Evolutionary conservation across 2,888 invertebrate genomes (phyloP), one percentile per base, ranked within the genome.

Genomic region (Cerceris ruficornis): DNA sequence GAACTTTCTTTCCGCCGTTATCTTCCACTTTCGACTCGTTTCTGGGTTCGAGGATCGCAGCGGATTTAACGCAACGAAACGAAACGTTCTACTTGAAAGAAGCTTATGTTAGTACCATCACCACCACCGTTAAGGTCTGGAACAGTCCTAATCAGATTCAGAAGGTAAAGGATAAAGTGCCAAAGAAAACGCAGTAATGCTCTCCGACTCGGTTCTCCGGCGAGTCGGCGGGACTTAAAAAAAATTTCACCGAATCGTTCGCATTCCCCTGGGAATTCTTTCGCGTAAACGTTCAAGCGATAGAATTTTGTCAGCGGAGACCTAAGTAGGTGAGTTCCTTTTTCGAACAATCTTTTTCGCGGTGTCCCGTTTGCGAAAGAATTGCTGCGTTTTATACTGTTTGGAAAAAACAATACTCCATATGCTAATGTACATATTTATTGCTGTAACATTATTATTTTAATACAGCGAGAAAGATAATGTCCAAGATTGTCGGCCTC

Each of bases 61-160:
- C 28, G 28, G 28, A 28, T 4, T 1, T 28, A 28, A 28, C 28
- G 28, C 28, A 28, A 28, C 28, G 28, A 28, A 28, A 28, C 28
- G 4, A 42, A 58, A 62, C 57, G n/a, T 57, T 65, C 7, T 46
- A 72, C 39, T 28, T 28, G 52, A 13, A 17, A 42, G 14, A 7
- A 55, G 55, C 15, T 55, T 81, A 77, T 81, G 82, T 86, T 86
- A 87, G 84, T 86, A 82, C 82, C 79, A 69, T 84, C 86, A 85
- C 85, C 86, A 82, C 28, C 28, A 28, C 28, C 28, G 28, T 28
- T 80, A 78, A 65, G 69, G 91, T 92, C 92, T 92, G 92, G 92
- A 92, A 92, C 92, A 92, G 91, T 92, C 92, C 92, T 92, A 92
- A 92, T 92, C 92, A 92, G 92, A 92, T 91, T 91, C 86, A 88